Conservation (phyloP, 1,140 invertebrate genomes). For the Drosophila miranda region DNA sequence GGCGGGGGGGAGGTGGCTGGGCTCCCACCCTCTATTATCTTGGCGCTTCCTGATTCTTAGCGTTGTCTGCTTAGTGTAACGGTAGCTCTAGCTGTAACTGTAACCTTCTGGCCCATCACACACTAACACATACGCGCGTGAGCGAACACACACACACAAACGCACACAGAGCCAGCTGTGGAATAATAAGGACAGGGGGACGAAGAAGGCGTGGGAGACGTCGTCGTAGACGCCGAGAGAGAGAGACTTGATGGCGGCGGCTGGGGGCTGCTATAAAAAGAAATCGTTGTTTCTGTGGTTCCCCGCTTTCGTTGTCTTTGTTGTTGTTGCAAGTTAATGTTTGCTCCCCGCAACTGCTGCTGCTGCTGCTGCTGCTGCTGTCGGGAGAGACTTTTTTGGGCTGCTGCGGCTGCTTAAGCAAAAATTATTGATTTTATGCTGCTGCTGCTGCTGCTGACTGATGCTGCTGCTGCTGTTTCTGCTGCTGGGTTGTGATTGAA, state of each 20-base stretch:
- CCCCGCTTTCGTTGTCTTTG: constrained; percentile 30
- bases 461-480: constrained; percentile 31
- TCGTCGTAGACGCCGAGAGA: too few species aligned
- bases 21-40: constrained; percentile 23
- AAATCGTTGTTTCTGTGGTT: constrained; percentile 48
- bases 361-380: constrained; percentile 19
- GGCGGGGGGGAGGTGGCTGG: too few species aligned
- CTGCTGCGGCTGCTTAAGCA: constrained; percentile 69
- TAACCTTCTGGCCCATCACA: constrained; percentile 54
- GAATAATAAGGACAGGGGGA: not conserved
- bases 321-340: constrained; percentile 62
- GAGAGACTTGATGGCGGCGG: constrained; percentile 11
- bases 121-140: constrained; percentile 23
- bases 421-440: constrained; percentile 78
- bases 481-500: constrained; percentile 17
- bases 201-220: constrained; percentile 10
- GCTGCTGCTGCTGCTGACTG: constrained; percentile 37
- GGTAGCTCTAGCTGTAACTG: constrained; percentile 25
- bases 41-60: constrained; percentile 64
- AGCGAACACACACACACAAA: constrained; percentile 13
- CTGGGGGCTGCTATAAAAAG: constrained; percentile 36
- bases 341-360: constrained; percentile 33
- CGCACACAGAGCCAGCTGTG: constrained; percentile 17
- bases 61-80: constrained; percentile 50
- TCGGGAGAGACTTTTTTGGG: constrained; percentile 53